These are phyloP conservation scores for Gadus chalcogrammus DNA, from an alignment of 2,113 vertebrate genomes.

Conservation along the genomic window DNA sequence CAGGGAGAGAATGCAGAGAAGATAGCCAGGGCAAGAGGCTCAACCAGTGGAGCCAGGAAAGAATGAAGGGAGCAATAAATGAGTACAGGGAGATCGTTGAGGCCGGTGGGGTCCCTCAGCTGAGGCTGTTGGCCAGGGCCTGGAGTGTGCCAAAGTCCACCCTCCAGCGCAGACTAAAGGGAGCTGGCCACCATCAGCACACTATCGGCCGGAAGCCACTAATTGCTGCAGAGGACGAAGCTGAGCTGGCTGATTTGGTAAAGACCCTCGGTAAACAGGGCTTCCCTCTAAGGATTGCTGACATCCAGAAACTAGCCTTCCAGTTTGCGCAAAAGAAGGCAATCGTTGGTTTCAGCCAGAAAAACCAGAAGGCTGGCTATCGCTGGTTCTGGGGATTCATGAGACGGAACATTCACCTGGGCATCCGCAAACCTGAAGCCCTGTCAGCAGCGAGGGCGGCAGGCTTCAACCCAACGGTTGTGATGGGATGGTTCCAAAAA, in stretches of 20 bases:
- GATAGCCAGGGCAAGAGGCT: slow-evolving; percentile 2
- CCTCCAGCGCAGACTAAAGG: slow-evolving; percentile 22
- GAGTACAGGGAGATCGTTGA: slow-evolving; percentile 13
- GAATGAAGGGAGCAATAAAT: slow-evolving; percentile 16
- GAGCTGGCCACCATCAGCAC: slow-evolving; percentile 4
- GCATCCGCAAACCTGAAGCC: slow-evolving; percentile 21
- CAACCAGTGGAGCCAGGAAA: slow-evolving; percentile 19
- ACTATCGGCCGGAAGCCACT: slow-evolving; percentile 19
- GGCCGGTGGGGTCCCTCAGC: slow-evolving; percentile 1
- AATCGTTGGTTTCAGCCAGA: slow-evolving; percentile 22
- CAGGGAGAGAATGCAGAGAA: background rate
- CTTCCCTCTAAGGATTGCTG: slow-evolving; percentile 13
- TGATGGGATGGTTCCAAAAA: slow-evolving; percentile 21
- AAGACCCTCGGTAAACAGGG: background rate
- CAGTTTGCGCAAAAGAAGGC: slow-evolving; percentile 28
- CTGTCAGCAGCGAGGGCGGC: slow-evolving; percentile 20
- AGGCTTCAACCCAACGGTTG: slow-evolving; percentile 3
- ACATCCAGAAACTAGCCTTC: slow-evolving; percentile 29
- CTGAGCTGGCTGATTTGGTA: slow-evolving; percentile 10
- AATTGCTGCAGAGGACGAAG: slow-evolving; percentile 17
- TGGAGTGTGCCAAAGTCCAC: slow-evolving; percentile 19
- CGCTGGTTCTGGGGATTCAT: slow-evolving; percentile 24
- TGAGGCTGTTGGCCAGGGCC: slow-evolving; percentile 4
- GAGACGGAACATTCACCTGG: slow-evolving; percentile 19
- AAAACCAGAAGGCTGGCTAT: slow-evolving; percentile 19